Evolutionary conservation across 1,140 invertebrate genomes (phyloP), one percentile per base, ranked within the genome.

Genomic region (Drosophila serrata): DNA sequence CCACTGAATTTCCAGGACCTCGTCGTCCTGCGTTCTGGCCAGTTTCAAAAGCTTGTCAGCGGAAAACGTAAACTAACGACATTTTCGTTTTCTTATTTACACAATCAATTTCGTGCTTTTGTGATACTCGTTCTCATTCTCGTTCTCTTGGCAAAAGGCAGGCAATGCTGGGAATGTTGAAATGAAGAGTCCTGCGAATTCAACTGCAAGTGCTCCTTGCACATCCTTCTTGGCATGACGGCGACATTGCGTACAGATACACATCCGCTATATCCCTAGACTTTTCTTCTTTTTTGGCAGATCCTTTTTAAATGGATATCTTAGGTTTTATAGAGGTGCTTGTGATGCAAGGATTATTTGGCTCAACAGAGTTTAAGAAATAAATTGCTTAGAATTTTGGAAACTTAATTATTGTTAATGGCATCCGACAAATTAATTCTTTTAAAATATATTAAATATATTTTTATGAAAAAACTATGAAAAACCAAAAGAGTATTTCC

Each of bases 61-160:
- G 82, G 84, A 88, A 87, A 88, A 84, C 85, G 84, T 90, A 88
- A 90, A 90, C 84, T 88, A 88, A 88, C 84, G 84, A 84, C 84
- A 84, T 90, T 90, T 90, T 90, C 85, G 80, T 78, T 84, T 78
- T 85, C 84, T 88, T 88, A 88, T 88, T 88, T 88, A 88, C 84
- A 90, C 84, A 88, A 90, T 88, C 84, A 88, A 88, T 88, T 88
- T 90, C 55, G 77, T 55, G 82, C 82, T 85, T 86, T 78, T 84
- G 77, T 81, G 76, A 88, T 82, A 77, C 75, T 65, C 61, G 75
- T 82, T 43, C 42, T 17, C 58, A 63, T 82, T 17, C 39, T 17
- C 61, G 70, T 82, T 64, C 72, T 65, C 37, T 60, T 60, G 60
- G 62, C 78, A 68, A 82, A 82, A 60, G 81, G 65, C 76, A 57